Conservation (phyloP, 2,888 invertebrate species). For the Scaptomyza caliginosa region DNA sequence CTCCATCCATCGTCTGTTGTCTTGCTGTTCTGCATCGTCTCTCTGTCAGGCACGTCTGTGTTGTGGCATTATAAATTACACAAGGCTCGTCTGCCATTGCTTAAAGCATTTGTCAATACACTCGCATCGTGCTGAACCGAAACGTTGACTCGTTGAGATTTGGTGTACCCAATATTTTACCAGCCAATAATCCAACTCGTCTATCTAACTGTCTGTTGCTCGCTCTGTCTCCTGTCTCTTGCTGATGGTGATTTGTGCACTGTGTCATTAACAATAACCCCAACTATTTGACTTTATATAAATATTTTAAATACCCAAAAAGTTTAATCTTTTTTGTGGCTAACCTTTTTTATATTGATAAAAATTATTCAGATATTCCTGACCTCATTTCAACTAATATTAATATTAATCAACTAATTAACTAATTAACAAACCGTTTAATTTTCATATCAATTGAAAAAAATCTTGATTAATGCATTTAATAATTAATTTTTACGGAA, state of each 20-base stretch:
- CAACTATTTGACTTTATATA: slow-evolving; percentile 1
- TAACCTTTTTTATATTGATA: neutral
- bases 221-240: neutral
- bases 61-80: slow-evolving; percentile 71
- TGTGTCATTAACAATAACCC: neutral
- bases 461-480: neutral
- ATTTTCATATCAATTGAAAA: too few relatives aligned
- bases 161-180: slow-evolving; percentile 51
- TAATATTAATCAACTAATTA: neutral
- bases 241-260: neutral
- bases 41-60: slow-evolving; percentile 60
- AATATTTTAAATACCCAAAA: neutral
- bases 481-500: neutral
- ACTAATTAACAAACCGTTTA: neutral
- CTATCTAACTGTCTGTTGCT: neutral
- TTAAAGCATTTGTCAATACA: slow-evolving; percentile 70
- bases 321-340: neutral
- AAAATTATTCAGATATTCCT: neutral
- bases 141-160: slow-evolving; percentile 42
- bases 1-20: slow-evolving; percentile 25
- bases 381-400: neutral
- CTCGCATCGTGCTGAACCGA: slow-evolving; percentile 18
- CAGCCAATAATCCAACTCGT: slow-evolving; percentile 50
- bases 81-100: slow-evolving; percentile 58
- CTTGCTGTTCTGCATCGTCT: neutral